A percentile compares a stretch with the other conserved stretches of the same genome.
Conservation (phyloP, 1,140 invertebrate genomes). For the Drosophila rhopaloa region DNA sequence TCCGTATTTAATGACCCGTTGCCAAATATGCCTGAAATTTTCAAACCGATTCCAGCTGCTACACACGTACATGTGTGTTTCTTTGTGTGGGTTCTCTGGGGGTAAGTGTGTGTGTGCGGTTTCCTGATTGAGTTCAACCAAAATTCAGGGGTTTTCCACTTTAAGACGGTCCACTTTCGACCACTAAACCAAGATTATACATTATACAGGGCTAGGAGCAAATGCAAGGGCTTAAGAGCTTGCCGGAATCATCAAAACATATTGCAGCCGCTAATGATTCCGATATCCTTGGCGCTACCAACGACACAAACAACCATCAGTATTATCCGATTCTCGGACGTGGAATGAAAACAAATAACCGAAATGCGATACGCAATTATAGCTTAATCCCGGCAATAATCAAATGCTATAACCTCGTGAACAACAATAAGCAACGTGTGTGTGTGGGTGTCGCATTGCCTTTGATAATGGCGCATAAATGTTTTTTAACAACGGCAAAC, state of each 20-base stretch:
- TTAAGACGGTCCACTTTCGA: constrained; percentile 8
- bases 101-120: constrained; percentile 28
- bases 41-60: constrained; percentile 59
- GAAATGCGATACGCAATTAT: constrained; percentile 80
- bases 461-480: constrained; percentile 78
- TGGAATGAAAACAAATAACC: constrained; percentile 72
- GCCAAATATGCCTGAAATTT: constrained; percentile 76
- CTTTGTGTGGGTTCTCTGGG: constrained; percentile 4
- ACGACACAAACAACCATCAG: constrained; percentile 1
- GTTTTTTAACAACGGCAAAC: constrained; percentile 80
- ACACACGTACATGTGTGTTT: constrained; percentile 3
- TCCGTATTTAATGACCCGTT: constrained; percentile 84
- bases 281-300: neutral
- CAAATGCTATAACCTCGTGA: constrained; percentile 67
- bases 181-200: constrained; percentile 19
- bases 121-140: constrained; percentile 49
- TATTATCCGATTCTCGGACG: constrained; percentile 37
- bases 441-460: constrained; percentile 66
- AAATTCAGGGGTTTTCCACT: constrained; percentile 18
- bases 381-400: constrained; percentile 76
- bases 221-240: constrained; percentile 41
- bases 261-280: constrained; percentile 48
- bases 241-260: constrained; percentile 53
- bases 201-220: constrained; percentile 19
- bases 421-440: constrained; percentile 45